These are phyloP conservation scores for Piliocolobus tephrosceles DNA, from an alignment of 2,113 vertebrate genomes.

Conservation along the genomic window DNA sequence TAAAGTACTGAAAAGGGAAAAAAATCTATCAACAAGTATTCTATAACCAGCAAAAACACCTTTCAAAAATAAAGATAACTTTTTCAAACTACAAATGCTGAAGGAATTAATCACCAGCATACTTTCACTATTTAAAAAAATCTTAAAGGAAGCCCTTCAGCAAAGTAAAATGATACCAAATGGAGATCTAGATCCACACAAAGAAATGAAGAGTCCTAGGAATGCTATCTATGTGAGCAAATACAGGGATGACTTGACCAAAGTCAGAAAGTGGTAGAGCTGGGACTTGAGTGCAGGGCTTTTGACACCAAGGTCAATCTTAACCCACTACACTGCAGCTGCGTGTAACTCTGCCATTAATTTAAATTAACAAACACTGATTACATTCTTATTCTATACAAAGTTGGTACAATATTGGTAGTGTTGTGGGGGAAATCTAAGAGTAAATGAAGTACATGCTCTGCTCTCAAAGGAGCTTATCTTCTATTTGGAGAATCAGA, in stretches of 20 bases:
- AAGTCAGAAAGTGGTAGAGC: not conserved
- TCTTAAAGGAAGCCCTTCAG: not conserved
- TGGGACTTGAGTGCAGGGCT: not conserved
- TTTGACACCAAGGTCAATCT: not conserved
- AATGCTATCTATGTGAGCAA: not conserved
- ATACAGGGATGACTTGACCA: not conserved
- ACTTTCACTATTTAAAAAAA: not conserved
- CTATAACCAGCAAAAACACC: not conserved
- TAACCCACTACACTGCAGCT: not conserved
- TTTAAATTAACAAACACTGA: not conserved
- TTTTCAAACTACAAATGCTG: not conserved
- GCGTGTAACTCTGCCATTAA: not conserved
- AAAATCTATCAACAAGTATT: not conserved
- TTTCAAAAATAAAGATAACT: not conserved
- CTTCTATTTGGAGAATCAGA: not conserved
- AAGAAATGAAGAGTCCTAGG: not conserved
- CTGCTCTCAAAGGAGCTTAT: not conserved
- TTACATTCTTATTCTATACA: not conserved
- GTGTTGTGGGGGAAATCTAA: not conserved
- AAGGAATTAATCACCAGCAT: not conserved
- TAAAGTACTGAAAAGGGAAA: not conserved
- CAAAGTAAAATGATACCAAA: not conserved
- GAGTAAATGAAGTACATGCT: not conserved
- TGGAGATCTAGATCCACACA: not conserved
- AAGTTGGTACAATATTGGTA: not conserved